phyloP scores from a whole-genome alignment of 1,140 invertebrate genomes.

The Drosophila serrata region DNA sequence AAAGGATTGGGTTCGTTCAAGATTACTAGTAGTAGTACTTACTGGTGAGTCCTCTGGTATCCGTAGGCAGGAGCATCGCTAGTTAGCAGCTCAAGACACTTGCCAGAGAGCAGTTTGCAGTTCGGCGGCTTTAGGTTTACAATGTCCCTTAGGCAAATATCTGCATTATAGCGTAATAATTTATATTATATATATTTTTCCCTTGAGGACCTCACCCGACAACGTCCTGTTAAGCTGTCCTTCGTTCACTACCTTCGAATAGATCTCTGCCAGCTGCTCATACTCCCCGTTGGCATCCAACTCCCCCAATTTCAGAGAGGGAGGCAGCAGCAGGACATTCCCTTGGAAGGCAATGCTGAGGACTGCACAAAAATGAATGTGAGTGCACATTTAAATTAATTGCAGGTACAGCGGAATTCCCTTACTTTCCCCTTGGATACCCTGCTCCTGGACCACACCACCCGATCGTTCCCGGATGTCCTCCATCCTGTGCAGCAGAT shows the following conservation, averaged over 20 bases:
- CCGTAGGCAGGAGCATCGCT: slow-evolving; percentile 64
- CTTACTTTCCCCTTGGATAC: slow-evolving; percentile 46
- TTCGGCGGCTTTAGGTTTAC: slow-evolving; percentile 27
- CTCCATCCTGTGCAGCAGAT: slow-evolving; percentile 65
- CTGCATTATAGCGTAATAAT: slow-evolving; percentile 6
- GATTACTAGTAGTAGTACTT: slow-evolving; percentile 12
- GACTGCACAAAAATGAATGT: slow-evolving; percentile 40
- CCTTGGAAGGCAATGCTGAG: slow-evolving; percentile 60
- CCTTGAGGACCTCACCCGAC: slow-evolving; percentile 45
- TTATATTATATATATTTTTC: not conserved
- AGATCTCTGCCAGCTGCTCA: slow-evolving; percentile 57
- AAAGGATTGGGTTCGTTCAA: not conserved
- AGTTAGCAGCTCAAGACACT: slow-evolving; percentile 58
- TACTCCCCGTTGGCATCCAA: slow-evolving; percentile 73
- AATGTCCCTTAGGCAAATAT: slow-evolving; percentile 61
- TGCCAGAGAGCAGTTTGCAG: slow-evolving; percentile 41
- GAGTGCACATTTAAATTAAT: slow-evolving; percentile 12
- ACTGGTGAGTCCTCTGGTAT: slow-evolving; percentile 79
- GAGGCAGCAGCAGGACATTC: slow-evolving; percentile 58
- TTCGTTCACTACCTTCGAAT: slow-evolving; percentile 46
- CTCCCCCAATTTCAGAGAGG: slow-evolving; percentile 45
- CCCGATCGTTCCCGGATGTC: slow-evolving; percentile 28
- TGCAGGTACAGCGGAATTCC: not conserved
- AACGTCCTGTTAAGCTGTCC: slow-evolving; percentile 62
- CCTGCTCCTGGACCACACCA: slow-evolving; percentile 1